These are phyloP conservation scores for Metopia argyrocephala DNA, from an alignment of 2,888 invertebrate genomes.

Conservation along the genomic window DNA sequence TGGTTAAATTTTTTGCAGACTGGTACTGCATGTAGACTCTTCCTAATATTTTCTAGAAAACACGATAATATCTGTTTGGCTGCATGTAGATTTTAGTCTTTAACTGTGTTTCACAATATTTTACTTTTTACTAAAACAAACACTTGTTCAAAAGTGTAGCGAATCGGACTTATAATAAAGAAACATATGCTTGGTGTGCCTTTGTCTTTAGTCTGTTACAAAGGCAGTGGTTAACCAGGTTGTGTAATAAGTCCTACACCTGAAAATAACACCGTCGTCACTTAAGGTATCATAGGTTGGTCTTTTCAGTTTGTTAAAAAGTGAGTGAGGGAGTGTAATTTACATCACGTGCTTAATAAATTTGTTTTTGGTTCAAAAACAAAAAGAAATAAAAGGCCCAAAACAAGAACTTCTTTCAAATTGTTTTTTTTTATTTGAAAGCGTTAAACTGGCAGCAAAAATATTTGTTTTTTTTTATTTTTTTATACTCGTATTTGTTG, in stretches of 20 bases:
- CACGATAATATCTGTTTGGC: too few species aligned
- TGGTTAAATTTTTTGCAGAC: too few species aligned
- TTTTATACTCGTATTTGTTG: background rate
- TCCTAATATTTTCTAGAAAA: too few species aligned
- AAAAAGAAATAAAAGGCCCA: background rate
- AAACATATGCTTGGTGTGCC: too few species aligned
- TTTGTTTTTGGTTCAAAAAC: constrained; percentile 22
- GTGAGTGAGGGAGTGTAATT: constrained; percentile 43
- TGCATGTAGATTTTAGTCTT: too few species aligned
- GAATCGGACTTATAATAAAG: too few species aligned
- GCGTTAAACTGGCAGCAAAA: constrained; percentile 18
- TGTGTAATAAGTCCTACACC: background rate
- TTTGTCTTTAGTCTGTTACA: too few species aligned
- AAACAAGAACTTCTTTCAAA: constrained; percentile 23
- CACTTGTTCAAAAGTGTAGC: too few species aligned
- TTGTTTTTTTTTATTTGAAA: background rate
- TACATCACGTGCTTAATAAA: constrained; percentile 56
- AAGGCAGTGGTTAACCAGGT: too few species aligned
- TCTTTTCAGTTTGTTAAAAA: constrained; percentile 19
- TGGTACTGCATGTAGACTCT: too few species aligned
- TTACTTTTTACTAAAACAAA: too few species aligned
- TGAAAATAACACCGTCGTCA: background rate
- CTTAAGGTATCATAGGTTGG: constrained; percentile 24
- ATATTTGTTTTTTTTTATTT: constrained; percentile 1
- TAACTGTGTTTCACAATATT: too few species aligned